Evolutionary conservation across 2,888 invertebrate genomes (phyloP).

Genomic region (Dexiosoma caninum): DNA sequence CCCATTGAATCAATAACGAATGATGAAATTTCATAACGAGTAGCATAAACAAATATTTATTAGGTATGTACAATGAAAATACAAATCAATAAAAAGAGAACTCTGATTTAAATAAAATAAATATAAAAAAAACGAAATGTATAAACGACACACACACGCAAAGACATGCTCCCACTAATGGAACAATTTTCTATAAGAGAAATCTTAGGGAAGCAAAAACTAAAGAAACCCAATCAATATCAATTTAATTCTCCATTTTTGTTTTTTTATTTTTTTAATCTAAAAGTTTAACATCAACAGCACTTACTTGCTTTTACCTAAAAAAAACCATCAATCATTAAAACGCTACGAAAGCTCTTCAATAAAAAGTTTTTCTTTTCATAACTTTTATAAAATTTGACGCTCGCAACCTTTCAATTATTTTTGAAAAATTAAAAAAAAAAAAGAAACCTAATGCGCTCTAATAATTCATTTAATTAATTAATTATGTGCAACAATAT

Average conservation of each 20-base stretch:
- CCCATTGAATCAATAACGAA: background rate
- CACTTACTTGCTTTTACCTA: slow-evolving; percentile 62
- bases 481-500: background rate
- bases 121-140: slow-evolving; percentile 7
- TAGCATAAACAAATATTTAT: background rate
- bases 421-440: background rate
- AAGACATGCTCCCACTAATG: slow-evolving; percentile 50
- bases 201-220: slow-evolving; percentile 34
- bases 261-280: background rate
- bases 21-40: background rate
- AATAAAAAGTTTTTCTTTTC: slow-evolving; percentile 6
- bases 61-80: background rate
- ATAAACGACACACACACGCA: slow-evolving; percentile 17
- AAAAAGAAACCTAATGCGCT: background rate
- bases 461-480: background rate
- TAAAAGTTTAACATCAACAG: slow-evolving; percentile 55
- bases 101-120: slow-evolving; percentile 30
- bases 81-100: background rate
- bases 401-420: background rate
- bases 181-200: slow-evolving; percentile 39
- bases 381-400: background rate
- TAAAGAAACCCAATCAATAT: slow-evolving; percentile 38
- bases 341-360: slow-evolving; percentile 50
- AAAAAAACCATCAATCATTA: slow-evolving; percentile 49
- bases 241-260: background rate